Evolutionary conservation across 2,113 vertebrate species (phyloP).

Genomic region (Cairina moschata): DNA sequence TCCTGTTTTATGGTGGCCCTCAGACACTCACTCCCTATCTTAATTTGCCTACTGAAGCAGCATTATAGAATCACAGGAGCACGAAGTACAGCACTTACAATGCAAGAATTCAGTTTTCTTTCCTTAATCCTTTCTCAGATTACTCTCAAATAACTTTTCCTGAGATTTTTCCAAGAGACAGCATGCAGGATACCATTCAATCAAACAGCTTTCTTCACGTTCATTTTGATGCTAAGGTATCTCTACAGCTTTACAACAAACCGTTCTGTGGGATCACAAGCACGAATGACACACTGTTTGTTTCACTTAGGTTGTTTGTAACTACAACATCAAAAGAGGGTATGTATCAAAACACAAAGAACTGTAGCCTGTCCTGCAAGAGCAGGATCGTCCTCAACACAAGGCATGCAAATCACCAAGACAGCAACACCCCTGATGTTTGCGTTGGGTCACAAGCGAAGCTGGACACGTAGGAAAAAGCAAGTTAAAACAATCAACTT

Average conservation of each 20-base stretch:
- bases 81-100: background rate
- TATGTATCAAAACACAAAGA: background rate
- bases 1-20: background rate
- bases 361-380: background rate
- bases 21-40: background rate
- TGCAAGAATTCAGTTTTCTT: background rate
- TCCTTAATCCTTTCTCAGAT: background rate
- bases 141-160: background rate
- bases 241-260: background rate
- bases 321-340: background rate
- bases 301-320: background rate
- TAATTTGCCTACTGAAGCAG: background rate
- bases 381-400: accelerated
- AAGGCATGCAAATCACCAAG: background rate
- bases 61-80: background rate
- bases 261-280: background rate
- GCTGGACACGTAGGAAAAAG: background rate
- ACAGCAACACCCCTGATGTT: background rate
- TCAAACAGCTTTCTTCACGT: background rate
- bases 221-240: background rate
- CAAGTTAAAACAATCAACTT: background rate
- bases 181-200: background rate
- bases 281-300: accelerated
- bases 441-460: accelerated
- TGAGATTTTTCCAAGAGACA: constrained; percentile 26